Conservation (phyloP, 2,888 invertebrate species). For the Tiliacea citrago region DNA sequence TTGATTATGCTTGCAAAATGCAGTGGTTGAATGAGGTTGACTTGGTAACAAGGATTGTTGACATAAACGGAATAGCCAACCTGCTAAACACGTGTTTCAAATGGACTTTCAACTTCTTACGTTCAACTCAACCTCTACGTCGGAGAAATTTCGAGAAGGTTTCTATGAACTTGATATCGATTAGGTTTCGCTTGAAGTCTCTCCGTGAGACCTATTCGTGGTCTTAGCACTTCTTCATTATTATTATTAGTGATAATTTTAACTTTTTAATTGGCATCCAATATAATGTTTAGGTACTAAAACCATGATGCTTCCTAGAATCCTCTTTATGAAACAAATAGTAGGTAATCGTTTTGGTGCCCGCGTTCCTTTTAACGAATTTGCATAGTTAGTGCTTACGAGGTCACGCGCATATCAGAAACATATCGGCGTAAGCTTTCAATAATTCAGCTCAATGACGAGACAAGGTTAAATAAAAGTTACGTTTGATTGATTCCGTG, state of each 20-base stretch:
- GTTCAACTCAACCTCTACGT: conserved; percentile 13
- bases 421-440: conserved; percentile 58
- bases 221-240: neutral
- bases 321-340: neutral
- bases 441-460: conserved; percentile 50
- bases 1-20: conserved; percentile 43
- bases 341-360: conserved; percentile 4
- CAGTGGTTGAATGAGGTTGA: conserved; percentile 53
- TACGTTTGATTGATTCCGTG: conserved; percentile 51
- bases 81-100: conserved; percentile 58
- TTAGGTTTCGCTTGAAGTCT: conserved; percentile 8
- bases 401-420: conserved; percentile 62
- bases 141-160: conserved; percentile 34
- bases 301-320: neutral
- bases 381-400: conserved; percentile 53
- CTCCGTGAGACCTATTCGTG: neutral
- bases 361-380: conserved; percentile 47
- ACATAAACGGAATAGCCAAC: conserved; percentile 37
- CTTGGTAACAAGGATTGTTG: conserved; percentile 57
- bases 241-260: neutral
- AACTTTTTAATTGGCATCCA: neutral
- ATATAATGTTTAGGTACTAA: neutral
- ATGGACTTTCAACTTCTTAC: conserved; percentile 58
- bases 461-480: conserved; percentile 66
- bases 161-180: conserved; percentile 20